These are phyloP conservation scores for Echinops telfairi DNA, from an alignment of 2,113 vertebrate genomes.

Conservation along the genomic window DNA sequence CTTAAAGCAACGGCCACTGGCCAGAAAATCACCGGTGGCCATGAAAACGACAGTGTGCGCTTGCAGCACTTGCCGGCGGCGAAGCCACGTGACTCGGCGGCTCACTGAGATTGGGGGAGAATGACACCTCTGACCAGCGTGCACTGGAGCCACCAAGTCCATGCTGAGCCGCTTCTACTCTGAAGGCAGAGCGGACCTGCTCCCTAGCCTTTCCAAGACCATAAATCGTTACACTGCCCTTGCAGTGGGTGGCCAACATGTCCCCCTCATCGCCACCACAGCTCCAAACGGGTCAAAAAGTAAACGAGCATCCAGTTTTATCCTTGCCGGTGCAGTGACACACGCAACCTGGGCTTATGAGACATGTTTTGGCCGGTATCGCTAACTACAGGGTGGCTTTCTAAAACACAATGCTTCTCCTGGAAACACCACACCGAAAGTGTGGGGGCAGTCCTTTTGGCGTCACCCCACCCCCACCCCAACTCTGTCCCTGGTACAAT, in stretches of 20 bases:
- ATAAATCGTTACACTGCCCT: no score
- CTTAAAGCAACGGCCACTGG: not conserved
- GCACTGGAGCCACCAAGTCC: no score
- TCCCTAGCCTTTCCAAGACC: no score
- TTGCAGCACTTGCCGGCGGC: not conserved
- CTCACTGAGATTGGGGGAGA: no score
- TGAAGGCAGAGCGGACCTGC: no score
- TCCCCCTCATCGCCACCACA: no score
- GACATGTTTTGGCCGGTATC: not conserved
- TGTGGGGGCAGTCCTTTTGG: not conserved
- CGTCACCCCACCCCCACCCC: no score
- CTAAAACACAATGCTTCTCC: not conserved
- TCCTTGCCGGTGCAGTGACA: not conserved
- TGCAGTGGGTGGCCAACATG: no score
- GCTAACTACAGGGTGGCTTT: not conserved
- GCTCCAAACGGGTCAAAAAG: not conserved
- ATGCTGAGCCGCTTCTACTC: no score
- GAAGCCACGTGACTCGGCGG: no score
- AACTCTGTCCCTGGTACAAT: no score
- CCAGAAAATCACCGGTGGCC: not conserved
- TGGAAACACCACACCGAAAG: not conserved
- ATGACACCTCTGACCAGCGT: no score
- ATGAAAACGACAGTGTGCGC: not conserved
- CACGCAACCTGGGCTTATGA: not conserved
- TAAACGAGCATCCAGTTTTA: not conserved